Evolutionary conservation across 2,888 invertebrate genomes (phyloP).

Genomic region (Dasypolia templi): DNA sequence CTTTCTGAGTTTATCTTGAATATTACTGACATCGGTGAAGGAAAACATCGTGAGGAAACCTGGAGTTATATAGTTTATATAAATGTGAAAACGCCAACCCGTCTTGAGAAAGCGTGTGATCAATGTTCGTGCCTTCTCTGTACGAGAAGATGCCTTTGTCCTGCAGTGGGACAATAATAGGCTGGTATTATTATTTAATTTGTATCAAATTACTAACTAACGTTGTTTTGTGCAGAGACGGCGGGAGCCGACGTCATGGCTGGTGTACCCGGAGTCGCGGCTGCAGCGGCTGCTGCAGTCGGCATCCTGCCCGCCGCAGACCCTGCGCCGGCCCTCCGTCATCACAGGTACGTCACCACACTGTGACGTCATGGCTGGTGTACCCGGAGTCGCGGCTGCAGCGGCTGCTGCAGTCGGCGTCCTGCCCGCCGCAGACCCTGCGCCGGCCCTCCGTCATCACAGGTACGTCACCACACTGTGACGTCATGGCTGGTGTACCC

Average conservation of each 20-base stretch:
- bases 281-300: conserved; percentile 76
- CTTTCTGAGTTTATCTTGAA: no score
- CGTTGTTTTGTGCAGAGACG: conserved; percentile 64
- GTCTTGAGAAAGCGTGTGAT: no score
- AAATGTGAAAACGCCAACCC: no score
- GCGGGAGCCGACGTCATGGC: conserved; percentile 74
- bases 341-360: conserved; percentile 67
- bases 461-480: conserved; percentile 32
- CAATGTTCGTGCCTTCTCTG: no score
- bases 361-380: not conserved
- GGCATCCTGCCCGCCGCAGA: conserved; percentile 66
- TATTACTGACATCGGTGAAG: no score
- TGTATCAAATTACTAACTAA: not conserved
- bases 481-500: conserved; percentile 81
- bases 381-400: no score
- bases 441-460: conserved; percentile 73
- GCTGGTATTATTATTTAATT: no score
- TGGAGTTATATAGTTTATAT: no score
- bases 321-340: conserved; percentile 67
- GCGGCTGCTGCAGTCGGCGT: no score
- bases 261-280: conserved; percentile 80
- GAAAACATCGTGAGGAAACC: no score
- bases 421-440: conserved; percentile 42
- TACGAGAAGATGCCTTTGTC: no score
- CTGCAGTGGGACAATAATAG: no score